Evolutionary conservation across 2,797 vertebrate species (phyloP).

Genomic region (Chrosomus eos): DNA sequence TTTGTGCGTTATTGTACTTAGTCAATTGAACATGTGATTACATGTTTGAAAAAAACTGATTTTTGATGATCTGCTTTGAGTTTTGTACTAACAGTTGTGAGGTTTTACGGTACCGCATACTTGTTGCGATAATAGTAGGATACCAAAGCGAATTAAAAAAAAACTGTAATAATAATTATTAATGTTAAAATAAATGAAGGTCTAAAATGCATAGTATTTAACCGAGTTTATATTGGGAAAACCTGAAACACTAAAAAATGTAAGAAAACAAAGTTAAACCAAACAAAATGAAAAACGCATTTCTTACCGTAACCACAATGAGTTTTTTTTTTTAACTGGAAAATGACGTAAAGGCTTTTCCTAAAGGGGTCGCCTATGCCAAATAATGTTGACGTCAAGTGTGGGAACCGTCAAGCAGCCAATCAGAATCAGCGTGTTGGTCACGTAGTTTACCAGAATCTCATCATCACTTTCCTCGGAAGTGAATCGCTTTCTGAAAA

Average conservation of each 20-base stretch:
- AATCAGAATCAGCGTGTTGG: conserved; percentile 20
- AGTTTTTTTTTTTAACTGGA: background rate
- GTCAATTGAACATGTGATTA: too few relatives aligned
- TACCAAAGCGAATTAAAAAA: too few relatives aligned
- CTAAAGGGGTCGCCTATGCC: too few relatives aligned
- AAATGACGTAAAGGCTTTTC: background rate
- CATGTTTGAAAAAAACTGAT: too few relatives aligned
- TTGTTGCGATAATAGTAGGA: too few relatives aligned
- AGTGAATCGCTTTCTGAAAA: background rate
- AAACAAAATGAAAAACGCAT: background rate
- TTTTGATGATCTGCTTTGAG: too few relatives aligned
- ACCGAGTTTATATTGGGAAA: background rate
- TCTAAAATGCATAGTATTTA: background rate
- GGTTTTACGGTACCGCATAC: too few relatives aligned
- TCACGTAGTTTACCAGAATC: conserved; percentile 43
- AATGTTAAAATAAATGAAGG: background rate
- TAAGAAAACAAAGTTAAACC: background rate
- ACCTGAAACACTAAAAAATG: background rate
- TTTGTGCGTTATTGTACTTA: too few relatives aligned
- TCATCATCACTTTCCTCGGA: conserved; percentile 9
- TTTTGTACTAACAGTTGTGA: too few relatives aligned
- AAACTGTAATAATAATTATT: too few relatives aligned
- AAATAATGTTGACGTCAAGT: background rate
- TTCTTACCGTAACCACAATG: background rate
- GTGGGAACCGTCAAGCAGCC: conserved; percentile 3